A percentile compares a stretch with the other conserved stretches of the same genome.
phyloP scores from a whole-genome alignment of 2,113 vertebrate genomes.

The Neogobius melanostomus region DNA sequence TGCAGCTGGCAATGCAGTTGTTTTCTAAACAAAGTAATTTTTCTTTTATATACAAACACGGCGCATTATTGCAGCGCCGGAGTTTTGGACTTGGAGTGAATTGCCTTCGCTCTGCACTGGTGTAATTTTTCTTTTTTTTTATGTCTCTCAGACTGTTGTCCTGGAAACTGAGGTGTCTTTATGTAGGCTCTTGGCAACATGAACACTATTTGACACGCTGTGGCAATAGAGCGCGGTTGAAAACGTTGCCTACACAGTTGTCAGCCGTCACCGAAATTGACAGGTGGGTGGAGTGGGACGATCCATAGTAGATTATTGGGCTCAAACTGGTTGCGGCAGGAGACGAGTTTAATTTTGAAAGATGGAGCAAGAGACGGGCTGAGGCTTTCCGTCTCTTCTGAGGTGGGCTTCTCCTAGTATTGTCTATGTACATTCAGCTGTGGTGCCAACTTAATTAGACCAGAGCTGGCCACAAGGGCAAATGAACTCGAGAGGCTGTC shows the following conservation, averaged over 20 bases:
- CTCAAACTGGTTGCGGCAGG: slow-evolving; percentile 41
- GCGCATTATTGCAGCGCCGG: slow-evolving; percentile 15
- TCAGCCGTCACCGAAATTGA: slow-evolving; percentile 58
- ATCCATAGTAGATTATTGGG: slow-evolving; percentile 51
- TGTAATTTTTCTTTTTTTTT: slow-evolving; percentile 27
- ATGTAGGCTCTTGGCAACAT: slow-evolving; percentile 65
- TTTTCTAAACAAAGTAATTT: slow-evolving; percentile 12
- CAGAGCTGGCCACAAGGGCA: not conserved
- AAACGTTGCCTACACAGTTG: slow-evolving; percentile 62
- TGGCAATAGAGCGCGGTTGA: slow-evolving; percentile 42
- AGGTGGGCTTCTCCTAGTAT: not conserved
- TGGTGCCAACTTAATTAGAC: not conserved
- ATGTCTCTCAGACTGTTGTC: slow-evolving; percentile 66
- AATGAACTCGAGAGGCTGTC: not conserved
- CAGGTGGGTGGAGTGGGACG: slow-evolving; percentile 65
- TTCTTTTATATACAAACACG: slow-evolving; percentile 23
- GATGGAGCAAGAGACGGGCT: not conserved
- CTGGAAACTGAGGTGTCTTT: slow-evolving; percentile 74
- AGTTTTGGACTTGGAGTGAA: slow-evolving; percentile 19
- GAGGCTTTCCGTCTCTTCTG: not conserved
- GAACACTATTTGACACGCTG: slow-evolving; percentile 58
- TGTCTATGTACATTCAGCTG: not conserved
- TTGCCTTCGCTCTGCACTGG: slow-evolving; percentile 14
- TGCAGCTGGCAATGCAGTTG: slow-evolving; percentile 11
- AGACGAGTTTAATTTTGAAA: slow-evolving; percentile 29